Evolutionary conservation across 2,113 vertebrate genomes (phyloP).

Genomic region (Junco hyemalis): DNA sequence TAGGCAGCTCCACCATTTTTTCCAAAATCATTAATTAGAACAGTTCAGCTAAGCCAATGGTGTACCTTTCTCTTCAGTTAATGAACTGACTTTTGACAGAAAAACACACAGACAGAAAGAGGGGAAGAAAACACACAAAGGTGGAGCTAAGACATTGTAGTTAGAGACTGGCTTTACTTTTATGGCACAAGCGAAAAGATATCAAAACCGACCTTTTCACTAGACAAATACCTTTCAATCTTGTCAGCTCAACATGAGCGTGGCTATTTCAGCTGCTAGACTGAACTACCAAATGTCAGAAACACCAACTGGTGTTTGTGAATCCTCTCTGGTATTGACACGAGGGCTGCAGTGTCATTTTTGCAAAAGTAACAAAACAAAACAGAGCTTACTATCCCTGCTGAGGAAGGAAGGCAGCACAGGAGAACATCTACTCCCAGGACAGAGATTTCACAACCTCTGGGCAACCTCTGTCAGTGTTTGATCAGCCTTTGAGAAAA

Average conservation of each 20-base stretch:
- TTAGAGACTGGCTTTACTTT: constrained; percentile 15
- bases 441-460: neutral
- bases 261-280: neutral
- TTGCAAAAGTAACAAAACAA: neutral
- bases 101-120: neutral
- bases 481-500: neutral
- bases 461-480: neutral
- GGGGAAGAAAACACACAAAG: neutral
- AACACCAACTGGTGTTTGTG: neutral
- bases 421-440: neutral
- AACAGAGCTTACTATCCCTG: neutral
- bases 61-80: neutral
- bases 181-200: neutral
- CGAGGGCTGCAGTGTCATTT: neutral
- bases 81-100: neutral
- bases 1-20: neutral
- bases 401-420: neutral
- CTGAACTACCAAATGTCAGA: constrained; percentile 7
- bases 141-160: neutral
- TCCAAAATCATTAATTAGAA: constrained; percentile 12
- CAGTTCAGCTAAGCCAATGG: neutral
- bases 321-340: neutral
- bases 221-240: constrained; percentile 3
- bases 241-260: constrained; percentile 2
- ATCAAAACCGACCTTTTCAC: constrained; percentile 14